Conservation (phyloP, 2,888 invertebrate species). For the Heliothis peltigera region DNA sequence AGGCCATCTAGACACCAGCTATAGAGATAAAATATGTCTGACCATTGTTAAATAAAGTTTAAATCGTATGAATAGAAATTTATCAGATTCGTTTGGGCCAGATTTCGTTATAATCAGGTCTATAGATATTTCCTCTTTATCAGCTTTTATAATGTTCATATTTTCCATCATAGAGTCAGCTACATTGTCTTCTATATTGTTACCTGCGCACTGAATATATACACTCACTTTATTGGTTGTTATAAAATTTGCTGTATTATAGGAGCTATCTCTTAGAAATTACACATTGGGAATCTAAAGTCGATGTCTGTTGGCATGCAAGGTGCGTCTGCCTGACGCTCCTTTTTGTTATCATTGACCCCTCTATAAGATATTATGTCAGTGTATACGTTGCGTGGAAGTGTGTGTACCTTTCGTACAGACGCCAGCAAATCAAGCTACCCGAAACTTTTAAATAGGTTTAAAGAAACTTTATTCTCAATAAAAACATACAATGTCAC, state of each 20-base stretch:
- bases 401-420: too few species aligned
- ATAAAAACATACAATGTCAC: too few species aligned
- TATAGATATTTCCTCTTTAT: not conserved
- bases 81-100: not conserved
- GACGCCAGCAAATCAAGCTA: too few species aligned
- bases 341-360: too few species aligned
- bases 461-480: too few species aligned
- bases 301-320: not conserved
- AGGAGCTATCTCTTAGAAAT: not conserved
- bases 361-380: too few species aligned
- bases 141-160: not conserved
- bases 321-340: not conserved
- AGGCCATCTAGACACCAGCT: conserved; percentile 80
- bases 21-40: conserved; percentile 85
- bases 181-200: not conserved
- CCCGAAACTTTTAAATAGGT: too few species aligned
- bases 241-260: not conserved
- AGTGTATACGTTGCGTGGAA: too few species aligned
- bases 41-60: conserved; percentile 80
- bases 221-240: not conserved
- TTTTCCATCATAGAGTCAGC: not conserved
- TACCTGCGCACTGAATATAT: not conserved
- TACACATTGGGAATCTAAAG: not conserved
- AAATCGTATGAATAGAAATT: conserved; percentile 23
- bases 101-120: not conserved